Base-by-base conservation (phyloP, 92 coral and sea anemone species). In the Palythoa heliodiscus region DNA sequence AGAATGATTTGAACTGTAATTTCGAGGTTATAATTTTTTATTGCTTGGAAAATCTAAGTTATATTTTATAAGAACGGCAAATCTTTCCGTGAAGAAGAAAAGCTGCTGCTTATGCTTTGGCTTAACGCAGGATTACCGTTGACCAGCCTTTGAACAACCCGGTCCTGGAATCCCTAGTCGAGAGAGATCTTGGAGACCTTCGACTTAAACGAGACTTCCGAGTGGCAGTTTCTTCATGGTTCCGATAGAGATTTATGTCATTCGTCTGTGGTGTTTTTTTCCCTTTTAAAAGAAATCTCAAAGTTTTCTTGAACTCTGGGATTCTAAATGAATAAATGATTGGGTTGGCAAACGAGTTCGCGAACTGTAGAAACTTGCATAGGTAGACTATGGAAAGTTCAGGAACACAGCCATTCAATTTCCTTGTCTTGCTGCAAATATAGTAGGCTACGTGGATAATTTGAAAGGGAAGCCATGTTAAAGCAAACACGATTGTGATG, bases 321-420 rank as follows among this genome's bases (percentile, higher is more conserved):
- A 94, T 89, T 66, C 89, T 94, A 16, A 92, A 88, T 66, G 95
- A 90, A 54, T 94, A 94, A 43, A 92, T 89, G 10, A 94, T 85
- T 4, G 98, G 95, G 76, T 94, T 94, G 24, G 93, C 88, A 77
- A 88, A 90, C 61, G 95, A 92, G 83, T 94, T 94, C 60, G 88
- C 71, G 75, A 92, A 93, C 61, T 94, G 98, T 23, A 92, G 87
- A 67, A 92, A 85, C 78, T 94, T 94, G 57, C 93, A 83, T 29
- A 92, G 74, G 54, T 77, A 94, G 38, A 92, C 81, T 39, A 88
- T 74, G 2, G 84, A 70, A 5, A 80, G n/a, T 12, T 92, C 89
- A 70, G 82, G 84, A 2, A 91, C 86, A 68, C 93, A 61, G 1
- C 73, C 78, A n/a, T 53, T 24, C 12, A 91, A 63, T 23, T 86